Conservation (phyloP, 2,797 vertebrate genomes). For the Chiloscyllium punctatum region DNA sequence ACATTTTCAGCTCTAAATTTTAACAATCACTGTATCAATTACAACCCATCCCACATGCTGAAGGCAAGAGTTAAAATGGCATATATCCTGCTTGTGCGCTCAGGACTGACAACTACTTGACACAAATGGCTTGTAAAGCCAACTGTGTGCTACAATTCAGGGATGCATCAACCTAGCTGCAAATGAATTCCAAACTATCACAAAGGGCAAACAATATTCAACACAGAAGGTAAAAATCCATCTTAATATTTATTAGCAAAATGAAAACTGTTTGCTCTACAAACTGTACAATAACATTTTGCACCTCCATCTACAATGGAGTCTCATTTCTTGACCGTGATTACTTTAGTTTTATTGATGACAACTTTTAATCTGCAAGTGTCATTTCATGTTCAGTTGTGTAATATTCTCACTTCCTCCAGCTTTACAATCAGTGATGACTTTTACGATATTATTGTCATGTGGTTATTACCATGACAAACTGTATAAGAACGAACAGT, state of each 20-base stretch:
- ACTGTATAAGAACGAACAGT: neutral
- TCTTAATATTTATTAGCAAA: neutral
- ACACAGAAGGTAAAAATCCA: neutral
- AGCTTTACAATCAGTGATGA: neutral
- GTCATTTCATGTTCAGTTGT: neutral
- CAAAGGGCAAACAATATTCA: neutral
- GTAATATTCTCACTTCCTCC: neutral
- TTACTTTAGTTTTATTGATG: neutral
- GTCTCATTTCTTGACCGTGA: neutral
- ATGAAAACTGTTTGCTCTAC: neutral
- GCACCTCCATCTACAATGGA: neutral
- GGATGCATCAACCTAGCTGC: neutral
- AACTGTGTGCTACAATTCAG: neutral
- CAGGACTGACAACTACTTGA: neutral
- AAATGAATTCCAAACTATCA: neutral
- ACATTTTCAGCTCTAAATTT: too few relatives aligned
- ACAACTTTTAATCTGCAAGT: neutral
- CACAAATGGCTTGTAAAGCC: neutral
- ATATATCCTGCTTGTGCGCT: neutral
- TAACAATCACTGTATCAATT: neutral
- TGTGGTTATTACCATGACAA: neutral
- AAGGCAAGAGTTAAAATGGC: neutral
- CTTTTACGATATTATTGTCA: neutral
- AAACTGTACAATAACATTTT: neutral
- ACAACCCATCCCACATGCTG: neutral